Base-by-base conservation (phyloP, 2,888 invertebrate genomes). In the Asteroscopus sphinx region DNA sequence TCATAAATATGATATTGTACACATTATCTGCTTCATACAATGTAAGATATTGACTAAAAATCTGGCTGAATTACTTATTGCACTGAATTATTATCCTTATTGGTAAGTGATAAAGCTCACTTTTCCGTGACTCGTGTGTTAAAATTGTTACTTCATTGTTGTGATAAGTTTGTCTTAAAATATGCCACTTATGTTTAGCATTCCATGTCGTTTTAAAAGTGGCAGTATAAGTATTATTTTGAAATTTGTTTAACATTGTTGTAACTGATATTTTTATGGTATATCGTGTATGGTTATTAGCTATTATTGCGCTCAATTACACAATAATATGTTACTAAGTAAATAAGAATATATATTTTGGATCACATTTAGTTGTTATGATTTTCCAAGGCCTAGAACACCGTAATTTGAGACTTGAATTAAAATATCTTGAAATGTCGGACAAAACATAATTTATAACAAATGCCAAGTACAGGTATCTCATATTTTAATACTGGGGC, bases 281-380 rank as follows among this genome's bases (percentile, higher is more conserved):
- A 40, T 53, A 56, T 60, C 55, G 36, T 62, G 55, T 57, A 55
- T 55, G 45, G 73, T 57, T 69, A 67, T 59, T 48, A 35, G n/a
- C 57, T 51, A 63, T 70, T 73, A 67, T 72, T 63, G 51, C 30
- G 21, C 51, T 45, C 49, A 66, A 57, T 41, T 59, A 47, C 37
- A 54, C 33, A 58, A 40, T 30, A 30, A 44, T 33, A 63, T 66
- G 56, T 47, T 57, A 42, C 12, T 49, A 32, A 52, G 37, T 47
- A 36, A 28, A 39, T 52, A 62, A 56, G 40, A 67, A 55, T 62
- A 68, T 60, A 64, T 55, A 9, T 57, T 65, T 62, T 61, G 62
- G 59, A 59, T 66, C 59, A 48, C n/a, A 48, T 28, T 6, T 30
- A 37, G 36, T 40, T 57, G 12, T 68, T 62, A 32, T 67, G 11